Conservation (phyloP, 2,797 vertebrate genomes). For the Sebastes taczanowskii region DNA sequence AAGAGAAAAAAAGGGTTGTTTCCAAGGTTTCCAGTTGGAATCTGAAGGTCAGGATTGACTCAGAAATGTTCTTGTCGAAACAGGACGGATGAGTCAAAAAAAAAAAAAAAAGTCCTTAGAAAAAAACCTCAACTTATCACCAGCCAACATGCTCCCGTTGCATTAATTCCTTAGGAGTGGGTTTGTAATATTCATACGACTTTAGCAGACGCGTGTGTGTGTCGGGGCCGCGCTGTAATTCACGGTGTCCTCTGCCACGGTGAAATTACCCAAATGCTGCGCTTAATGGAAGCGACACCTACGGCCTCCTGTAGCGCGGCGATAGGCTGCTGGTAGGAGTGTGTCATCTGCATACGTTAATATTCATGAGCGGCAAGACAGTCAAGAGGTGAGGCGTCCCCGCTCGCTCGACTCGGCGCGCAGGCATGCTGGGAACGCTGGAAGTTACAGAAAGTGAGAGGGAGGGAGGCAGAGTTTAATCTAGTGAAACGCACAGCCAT, state of each 20-base stretch:
- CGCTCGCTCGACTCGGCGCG: neutral
- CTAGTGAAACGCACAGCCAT: constrained; percentile 53
- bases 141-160: constrained; percentile 48
- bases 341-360: constrained; percentile 79
- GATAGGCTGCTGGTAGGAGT: constrained; percentile 71
- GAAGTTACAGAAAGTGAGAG: constrained; percentile 31
- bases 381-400: constrained; percentile 60
- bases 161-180: constrained; percentile 55
- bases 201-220: constrained; percentile 36
- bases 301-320: constrained; percentile 59
- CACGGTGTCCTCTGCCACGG: constrained; percentile 68
- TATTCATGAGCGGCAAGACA: constrained; percentile 71
- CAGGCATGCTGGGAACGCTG: constrained; percentile 40
- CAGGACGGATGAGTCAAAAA: constrained; percentile 11
- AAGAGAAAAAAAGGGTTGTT: constrained; percentile 22
- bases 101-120: neutral
- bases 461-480: constrained; percentile 59
- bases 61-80: constrained; percentile 45
- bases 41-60: constrained; percentile 62
- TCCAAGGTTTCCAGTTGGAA: constrained; percentile 26
- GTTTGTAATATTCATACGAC: constrained; percentile 68
- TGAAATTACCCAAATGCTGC: constrained; percentile 67
- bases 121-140: constrained; percentile 55
- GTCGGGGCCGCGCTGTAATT: constrained; percentile 46
- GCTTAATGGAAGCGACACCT: constrained; percentile 72